Percentiles rank a stretch among this genome's conserved stretches.
These are phyloP conservation scores for Tromatobia lineatoria DNA, from an alignment of 2,888 invertebrate species.

Conservation along the genomic window DNA sequence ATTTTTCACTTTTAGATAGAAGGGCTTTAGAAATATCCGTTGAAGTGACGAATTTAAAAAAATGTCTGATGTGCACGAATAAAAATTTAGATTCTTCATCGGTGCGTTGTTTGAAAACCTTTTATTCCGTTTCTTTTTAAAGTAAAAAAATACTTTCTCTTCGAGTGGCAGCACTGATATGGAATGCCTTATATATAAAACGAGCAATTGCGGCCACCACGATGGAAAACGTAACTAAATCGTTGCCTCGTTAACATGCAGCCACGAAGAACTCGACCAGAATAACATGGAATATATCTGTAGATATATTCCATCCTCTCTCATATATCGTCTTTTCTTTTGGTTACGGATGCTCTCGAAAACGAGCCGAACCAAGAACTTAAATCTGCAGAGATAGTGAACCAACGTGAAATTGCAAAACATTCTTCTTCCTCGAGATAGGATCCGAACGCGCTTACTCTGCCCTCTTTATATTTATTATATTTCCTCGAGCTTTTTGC, in stretches of 20 bases:
- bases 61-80: no score
- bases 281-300: conserved; percentile 12
- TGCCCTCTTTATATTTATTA: conserved; percentile 48
- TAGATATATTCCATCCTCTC: background rate
- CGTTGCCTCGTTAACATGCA: conserved; percentile 56
- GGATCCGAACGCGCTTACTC: conserved; percentile 15
- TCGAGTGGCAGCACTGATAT: background rate
- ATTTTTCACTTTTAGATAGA: no score
- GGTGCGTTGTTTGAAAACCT: background rate
- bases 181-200: conserved; percentile 14
- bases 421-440: conserved; percentile 34
- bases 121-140: no score
- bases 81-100: background rate
- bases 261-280: conserved; percentile 13
- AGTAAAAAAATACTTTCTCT: no score
- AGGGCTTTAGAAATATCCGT: no score
- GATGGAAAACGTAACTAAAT: conserved; percentile 58
- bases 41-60: no score
- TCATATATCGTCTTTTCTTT: conserved; percentile 43
- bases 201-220: background rate
- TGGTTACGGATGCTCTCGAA: conserved; percentile 20
- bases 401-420: conserved; percentile 28
- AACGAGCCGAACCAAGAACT: conserved; percentile 20
- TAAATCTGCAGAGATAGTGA: conserved; percentile 24
- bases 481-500: conserved; percentile 44